Base-by-base conservation (phyloP, 2,888 invertebrate genomes). In the Melanargia galathea region DNA sequence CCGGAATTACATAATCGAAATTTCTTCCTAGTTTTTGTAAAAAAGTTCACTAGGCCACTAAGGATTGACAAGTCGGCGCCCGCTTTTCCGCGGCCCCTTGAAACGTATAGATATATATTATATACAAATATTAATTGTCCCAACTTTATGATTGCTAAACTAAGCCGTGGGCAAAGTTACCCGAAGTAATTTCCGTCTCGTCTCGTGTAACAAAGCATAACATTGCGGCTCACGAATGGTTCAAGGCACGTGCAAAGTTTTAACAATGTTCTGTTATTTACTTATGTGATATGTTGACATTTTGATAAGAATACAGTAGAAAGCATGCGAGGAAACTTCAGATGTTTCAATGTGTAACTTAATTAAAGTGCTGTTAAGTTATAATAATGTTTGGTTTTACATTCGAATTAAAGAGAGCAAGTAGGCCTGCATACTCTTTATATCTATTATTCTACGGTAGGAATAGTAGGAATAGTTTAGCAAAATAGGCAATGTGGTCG, bases 101-200 rank as follows among this genome's bases (percentile, higher is more conserved):
- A 43, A 16, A 43, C n/a, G n/a, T n/a, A n/a, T n/a, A n/a, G n/a
- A n/a, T n/a, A n/a, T n/a, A n/a, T n/a, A n/a, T n/a, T n/a, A n/a
- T n/a, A n/a, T n/a, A n/a, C 16, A n/a, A n/a, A 40, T 40, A 40
- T 40, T 16, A 40, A 40, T 43, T 43, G 18, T 43, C 43, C 18
- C 45, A 46, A 52, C 35, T 57, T 30, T 16, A 43, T 43, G 20
- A 57, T 55, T 33, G 56, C 30, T 43, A 63, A 4, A 45, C 58
- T 33, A 52, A 46, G 43, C 40, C 57, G 57, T 69, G 69, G 75
- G 72, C 76, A 71, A 79, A 81, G 75, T 78, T 80, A 69, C 71
- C 62, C 73, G 66, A 73, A 75, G 79, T 82, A 81, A 83, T 82
- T 82, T 83, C 80, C 82, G 80, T 71, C 76, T 73, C 72, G 73